Conservation (phyloP, 2,888 invertebrate genomes). For the Griposia aprilina region DNA sequence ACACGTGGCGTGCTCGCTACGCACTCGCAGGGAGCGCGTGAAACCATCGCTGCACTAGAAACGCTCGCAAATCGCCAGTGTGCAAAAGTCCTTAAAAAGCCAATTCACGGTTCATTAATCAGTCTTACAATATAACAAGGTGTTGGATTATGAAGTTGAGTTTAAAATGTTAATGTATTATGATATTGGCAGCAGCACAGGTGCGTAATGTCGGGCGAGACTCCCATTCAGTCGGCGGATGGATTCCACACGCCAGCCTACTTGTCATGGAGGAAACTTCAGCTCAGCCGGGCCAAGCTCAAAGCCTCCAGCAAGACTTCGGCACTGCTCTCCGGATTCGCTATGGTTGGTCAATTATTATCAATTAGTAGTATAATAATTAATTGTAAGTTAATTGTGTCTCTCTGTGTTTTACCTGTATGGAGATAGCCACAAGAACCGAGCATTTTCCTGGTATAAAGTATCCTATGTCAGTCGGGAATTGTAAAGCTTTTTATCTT, state of each 20-base stretch:
- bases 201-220: slow-evolving; percentile 88
- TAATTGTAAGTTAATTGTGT: no score
- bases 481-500: no score
- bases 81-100: background rate
- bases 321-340: slow-evolving; percentile 98
- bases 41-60: background rate
- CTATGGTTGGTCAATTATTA: slow-evolving; percentile 93
- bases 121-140: slow-evolving; percentile 27
- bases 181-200: slow-evolving; percentile 78
- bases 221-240: slow-evolving; percentile 94
- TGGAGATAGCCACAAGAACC: no score
- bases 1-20: background rate
- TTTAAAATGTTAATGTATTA: slow-evolving; percentile 41
- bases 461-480: no score
- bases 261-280: slow-evolving; percentile 96
- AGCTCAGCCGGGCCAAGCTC: slow-evolving; percentile 98
- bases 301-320: slow-evolving; percentile 99
- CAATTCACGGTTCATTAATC: slow-evolving; percentile 11
- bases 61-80: background rate
- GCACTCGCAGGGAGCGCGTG: background rate
- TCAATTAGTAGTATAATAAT: no score
- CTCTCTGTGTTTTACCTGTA: no score
- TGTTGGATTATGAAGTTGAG: slow-evolving; percentile 7
- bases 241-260: slow-evolving; percentile 96
- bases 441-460: no score